These are phyloP conservation scores for Anhinga rufa DNA, from an alignment of 2,113 vertebrate genomes.

Conservation along the genomic window DNA sequence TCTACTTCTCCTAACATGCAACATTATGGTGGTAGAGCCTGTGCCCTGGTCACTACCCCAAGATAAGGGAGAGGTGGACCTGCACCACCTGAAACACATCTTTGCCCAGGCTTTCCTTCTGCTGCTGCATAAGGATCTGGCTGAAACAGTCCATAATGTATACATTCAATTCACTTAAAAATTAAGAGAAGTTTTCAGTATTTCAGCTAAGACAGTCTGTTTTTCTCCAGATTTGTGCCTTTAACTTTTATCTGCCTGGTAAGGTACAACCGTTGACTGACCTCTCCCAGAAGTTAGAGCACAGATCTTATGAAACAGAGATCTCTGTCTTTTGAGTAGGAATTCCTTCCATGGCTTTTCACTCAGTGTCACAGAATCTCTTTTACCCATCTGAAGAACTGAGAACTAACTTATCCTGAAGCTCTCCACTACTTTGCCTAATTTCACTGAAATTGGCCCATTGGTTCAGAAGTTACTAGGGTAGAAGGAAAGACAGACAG, in stretches of 20 bases:
- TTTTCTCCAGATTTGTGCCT: neutral
- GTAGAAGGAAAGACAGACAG: neutral
- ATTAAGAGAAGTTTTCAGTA: neutral
- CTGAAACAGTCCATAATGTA: neutral
- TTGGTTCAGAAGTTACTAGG: neutral
- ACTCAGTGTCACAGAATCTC: neutral
- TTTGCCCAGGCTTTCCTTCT: neutral
- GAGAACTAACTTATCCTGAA: neutral
- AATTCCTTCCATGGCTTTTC: neutral
- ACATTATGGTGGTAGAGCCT: neutral
- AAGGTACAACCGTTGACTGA: neutral
- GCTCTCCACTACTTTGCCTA: neutral
- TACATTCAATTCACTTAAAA: neutral
- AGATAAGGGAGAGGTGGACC: neutral
- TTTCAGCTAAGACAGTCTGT: neutral
- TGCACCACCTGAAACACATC: neutral
- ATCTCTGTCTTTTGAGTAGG: neutral
- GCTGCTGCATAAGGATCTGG: neutral
- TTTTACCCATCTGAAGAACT: neutral
- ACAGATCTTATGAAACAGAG: neutral
- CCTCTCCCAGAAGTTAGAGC: neutral
- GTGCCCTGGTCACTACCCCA: neutral
- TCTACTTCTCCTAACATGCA: neutral
- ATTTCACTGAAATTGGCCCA: neutral
- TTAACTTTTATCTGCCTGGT: neutral